A percentile compares a stretch with the other conserved stretches of the same genome.
Conservation (phyloP, 2,113 vertebrate species). For the Callipepla californica region DNA sequence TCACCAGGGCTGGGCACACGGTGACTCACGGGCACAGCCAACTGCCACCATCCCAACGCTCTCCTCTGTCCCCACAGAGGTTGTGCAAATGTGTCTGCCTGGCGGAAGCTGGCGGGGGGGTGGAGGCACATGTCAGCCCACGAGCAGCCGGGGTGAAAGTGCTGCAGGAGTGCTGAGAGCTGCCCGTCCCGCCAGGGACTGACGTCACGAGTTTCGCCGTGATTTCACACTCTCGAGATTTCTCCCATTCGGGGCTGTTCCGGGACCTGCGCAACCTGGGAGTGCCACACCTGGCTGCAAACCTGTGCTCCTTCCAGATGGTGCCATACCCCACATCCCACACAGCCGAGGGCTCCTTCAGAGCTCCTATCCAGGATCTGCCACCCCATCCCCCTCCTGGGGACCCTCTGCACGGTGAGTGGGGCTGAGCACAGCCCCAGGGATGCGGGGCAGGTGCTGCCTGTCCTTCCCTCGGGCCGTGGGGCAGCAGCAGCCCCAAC, state of each 20-base stretch:
- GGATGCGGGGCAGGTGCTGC: not conserved
- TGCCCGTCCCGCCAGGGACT: not conserved
- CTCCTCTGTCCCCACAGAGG: not conserved
- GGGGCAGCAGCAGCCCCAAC: not conserved
- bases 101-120: not conserved
- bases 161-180: rapidly evolving
- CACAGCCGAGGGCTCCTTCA: not conserved
- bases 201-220: slow-evolving; percentile 38
- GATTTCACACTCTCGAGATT: slow-evolving; percentile 28
- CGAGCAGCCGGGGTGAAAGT: not conserved
- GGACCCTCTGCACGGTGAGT: not conserved
- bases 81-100: rapidly evolving
- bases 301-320: no score
- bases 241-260: not conserved
- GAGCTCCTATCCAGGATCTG: not conserved
- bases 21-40: not conserved
- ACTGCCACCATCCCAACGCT: not conserved
- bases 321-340: not conserved
- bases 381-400: not conserved
- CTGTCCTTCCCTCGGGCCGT: not conserved
- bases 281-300: not conserved
- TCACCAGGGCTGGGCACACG: rapidly evolving
- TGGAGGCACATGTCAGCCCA: not conserved
- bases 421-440: not conserved
- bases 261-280: not conserved